Base-by-base conservation (phyloP, 2,113 vertebrate species). In the Elaphurus davidianus region DNA sequence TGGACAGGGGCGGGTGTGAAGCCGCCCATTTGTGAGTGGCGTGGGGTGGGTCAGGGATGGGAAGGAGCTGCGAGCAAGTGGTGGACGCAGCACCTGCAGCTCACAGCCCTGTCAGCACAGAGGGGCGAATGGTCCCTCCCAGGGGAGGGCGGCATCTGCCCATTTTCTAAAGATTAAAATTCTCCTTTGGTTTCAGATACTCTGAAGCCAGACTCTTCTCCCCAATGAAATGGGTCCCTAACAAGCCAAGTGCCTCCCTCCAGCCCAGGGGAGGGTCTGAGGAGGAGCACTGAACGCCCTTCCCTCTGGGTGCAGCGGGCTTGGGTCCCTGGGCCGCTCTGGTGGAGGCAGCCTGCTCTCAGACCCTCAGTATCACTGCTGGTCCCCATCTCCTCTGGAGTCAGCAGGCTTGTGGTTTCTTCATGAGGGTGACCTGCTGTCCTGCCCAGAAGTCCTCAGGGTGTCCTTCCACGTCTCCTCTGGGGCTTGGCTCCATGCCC, bases 11-110 rank as follows among this genome's bases (percentile, higher is more conserved):
- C 13, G 25, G 64, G 12, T 3, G 3, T 5, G 19, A 15, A 15
- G 11, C 2, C 13, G 76, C 52, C 50, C 5, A 12, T 62, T 27
- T 74, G 30, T 59, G 30, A 14, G 8, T 1, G 52, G 50, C 16
- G 4, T 30, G 28, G 5, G 17, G 14, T 10, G 47, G 23, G 33
- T n/a, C 14, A 0, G 40, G 33, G n/a, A 8, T 47, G 45, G 33
- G 15, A 2, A 14, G 47, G 33, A 5, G 50, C 33, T 21, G 30
- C 10, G 28, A 3, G 52, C 6, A 25, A 28, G 5, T 27, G 4
- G 30, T 52, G 33, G 21, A 33, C 2, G 2, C 7, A 25, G 40
- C 0, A 1, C n/a, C 59, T 6, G 85, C 1, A 21, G 19, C 15
- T 23, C 43, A 6, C 2, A 9, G 59, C 19, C 1, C 3, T 21